These are phyloP conservation scores for Bombus polaris DNA, from an alignment of 1,140 invertebrate species.

Conservation along the genomic window DNA sequence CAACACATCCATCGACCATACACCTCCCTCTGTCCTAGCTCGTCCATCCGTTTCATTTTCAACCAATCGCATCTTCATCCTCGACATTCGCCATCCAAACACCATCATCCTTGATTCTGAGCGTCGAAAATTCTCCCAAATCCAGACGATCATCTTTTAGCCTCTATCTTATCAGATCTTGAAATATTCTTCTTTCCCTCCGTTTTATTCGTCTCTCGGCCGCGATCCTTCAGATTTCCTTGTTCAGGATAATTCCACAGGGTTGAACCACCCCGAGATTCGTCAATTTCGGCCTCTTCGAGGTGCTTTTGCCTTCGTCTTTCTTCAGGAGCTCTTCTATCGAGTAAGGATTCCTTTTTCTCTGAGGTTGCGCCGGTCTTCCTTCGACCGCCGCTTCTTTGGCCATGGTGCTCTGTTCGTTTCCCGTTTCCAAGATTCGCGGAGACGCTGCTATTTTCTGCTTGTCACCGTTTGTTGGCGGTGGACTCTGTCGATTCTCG, in stretches of 20 bases:
- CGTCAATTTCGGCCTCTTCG: slow-evolving; percentile 75
- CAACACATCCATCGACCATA: not conserved
- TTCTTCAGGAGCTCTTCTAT: slow-evolving; percentile 94
- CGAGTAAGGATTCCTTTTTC: slow-evolving; percentile 91
- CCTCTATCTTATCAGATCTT: slow-evolving; percentile 14
- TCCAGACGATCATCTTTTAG: slow-evolving; percentile 21
- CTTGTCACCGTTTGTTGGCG: slow-evolving; percentile 46
- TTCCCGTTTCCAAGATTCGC: slow-evolving; percentile 49
- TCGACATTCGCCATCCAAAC: too few species aligned
- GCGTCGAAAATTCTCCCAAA: slow-evolving; percentile 5
- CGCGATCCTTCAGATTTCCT: slow-evolving; percentile 65
- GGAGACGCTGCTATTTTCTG: slow-evolving; percentile 33
- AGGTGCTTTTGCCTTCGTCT: slow-evolving; percentile 83
- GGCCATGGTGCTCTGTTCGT: slow-evolving; percentile 63
- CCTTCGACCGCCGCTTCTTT: slow-evolving; percentile 69
- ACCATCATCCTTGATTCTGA: too few species aligned
- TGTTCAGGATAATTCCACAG: slow-evolving; percentile 79
- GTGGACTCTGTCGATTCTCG: slow-evolving; percentile 69
- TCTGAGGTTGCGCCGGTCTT: slow-evolving; percentile 73
- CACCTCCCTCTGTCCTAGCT: not conserved
- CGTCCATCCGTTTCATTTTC: not conserved
- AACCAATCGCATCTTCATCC: not conserved
- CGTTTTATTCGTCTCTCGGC: too few species aligned
- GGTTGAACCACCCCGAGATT: slow-evolving; percentile 78
- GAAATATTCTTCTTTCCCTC: too few species aligned